These are phyloP conservation scores for Platycnemis pennipes DNA, from an alignment of 2,888 invertebrate genomes.

Conservation along the genomic window DNA sequence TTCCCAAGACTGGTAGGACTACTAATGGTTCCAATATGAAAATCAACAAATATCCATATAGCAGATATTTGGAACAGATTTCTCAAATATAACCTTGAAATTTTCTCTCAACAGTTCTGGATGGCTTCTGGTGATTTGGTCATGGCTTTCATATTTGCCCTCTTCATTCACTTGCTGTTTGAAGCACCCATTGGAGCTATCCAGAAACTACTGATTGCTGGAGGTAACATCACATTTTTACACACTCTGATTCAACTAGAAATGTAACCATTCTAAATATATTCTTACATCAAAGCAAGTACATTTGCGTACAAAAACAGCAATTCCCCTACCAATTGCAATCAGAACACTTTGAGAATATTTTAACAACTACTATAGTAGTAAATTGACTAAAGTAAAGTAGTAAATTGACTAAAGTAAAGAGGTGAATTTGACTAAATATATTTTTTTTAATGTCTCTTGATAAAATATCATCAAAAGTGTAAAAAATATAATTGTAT, in stretches of 20 bases:
- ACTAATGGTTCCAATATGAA: neutral
- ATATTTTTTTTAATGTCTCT: too few species aligned
- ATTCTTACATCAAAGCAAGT: too few species aligned
- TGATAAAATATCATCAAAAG: too few species aligned
- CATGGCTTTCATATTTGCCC: slow-evolving; percentile 72
- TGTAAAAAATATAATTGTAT: too few species aligned
- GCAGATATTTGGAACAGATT: neutral
- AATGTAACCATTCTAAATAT: neutral
- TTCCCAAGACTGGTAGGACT: slow-evolving; percentile 71
- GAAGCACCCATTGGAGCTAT: slow-evolving; percentile 72
- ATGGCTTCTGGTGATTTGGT: slow-evolving; percentile 73
- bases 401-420: too few species aligned
- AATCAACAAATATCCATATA: neutral
- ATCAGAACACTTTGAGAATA: too few species aligned
- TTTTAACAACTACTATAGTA: too few species aligned
- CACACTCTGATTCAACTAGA: neutral
- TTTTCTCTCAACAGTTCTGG: slow-evolving; percentile 72
- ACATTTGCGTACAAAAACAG: too few species aligned
- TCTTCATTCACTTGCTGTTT: slow-evolving; percentile 72
- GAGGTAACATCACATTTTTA: slow-evolving; percentile 66
- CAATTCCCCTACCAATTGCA: too few species aligned
- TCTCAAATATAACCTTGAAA: too few species aligned
- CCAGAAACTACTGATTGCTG: slow-evolving; percentile 69
- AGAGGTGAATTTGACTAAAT: too few species aligned
- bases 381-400: too few species aligned